phyloP scores from a whole-genome alignment of 2,797 vertebrate genomes.

The Pitangus sulphuratus region DNA sequence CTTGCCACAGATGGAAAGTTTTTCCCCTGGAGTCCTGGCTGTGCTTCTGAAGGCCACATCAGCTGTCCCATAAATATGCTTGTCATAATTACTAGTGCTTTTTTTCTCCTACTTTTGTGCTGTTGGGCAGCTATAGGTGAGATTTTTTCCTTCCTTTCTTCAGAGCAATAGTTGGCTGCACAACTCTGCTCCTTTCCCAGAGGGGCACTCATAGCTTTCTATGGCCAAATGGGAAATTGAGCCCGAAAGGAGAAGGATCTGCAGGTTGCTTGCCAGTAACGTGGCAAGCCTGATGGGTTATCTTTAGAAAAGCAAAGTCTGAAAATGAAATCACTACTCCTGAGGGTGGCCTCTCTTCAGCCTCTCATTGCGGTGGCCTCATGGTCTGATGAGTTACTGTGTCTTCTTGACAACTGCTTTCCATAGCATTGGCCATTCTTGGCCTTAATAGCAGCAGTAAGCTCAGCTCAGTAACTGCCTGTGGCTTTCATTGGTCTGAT shows the following conservation, averaged over 20 bases:
- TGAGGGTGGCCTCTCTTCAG: background rate
- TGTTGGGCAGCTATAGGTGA: background rate
- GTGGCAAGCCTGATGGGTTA: background rate
- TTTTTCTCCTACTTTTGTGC: background rate
- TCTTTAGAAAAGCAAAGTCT: background rate
- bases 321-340: background rate
- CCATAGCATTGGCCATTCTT: background rate
- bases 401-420: background rate
- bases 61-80: background rate
- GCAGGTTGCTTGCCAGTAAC: background rate
- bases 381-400: background rate
- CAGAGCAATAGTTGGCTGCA: background rate
- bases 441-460: background rate
- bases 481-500: background rate
- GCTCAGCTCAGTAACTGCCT: background rate
- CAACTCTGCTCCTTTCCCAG: background rate
- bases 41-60: background rate
- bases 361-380: accelerated
- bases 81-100: background rate
- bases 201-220: background rate
- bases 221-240: background rate
- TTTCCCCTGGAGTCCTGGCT: background rate
- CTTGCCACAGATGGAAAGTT: background rate
- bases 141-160: background rate
- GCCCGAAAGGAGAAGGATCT: background rate